A percentile compares a stretch with the other conserved stretches of the same genome.
Evolutionary conservation across 2,113 vertebrate species (phyloP).

Genomic region (Cettia cetti): DNA sequence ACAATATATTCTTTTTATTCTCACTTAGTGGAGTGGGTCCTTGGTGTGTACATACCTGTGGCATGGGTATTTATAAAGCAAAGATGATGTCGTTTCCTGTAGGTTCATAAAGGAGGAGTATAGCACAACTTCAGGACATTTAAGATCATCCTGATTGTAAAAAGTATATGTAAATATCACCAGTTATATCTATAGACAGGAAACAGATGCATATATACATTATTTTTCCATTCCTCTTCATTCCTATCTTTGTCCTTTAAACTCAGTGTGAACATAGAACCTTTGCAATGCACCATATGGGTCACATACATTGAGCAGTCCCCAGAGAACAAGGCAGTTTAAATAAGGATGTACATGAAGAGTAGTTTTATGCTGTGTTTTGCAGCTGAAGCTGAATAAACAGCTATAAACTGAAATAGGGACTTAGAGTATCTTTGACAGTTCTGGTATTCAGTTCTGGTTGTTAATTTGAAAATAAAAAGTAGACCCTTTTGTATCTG

Average conservation of each 20-base stretch:
- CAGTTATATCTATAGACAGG: neutral
- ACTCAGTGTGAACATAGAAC: neutral
- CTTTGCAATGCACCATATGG: neutral
- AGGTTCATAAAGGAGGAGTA: fast-evolving
- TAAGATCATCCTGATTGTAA: neutral
- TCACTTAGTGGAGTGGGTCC: neutral
- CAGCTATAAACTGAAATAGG: neutral
- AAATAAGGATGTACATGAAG: neutral
- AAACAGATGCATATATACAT: neutral
- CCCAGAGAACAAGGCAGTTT: neutral
- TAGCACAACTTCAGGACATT: neutral
- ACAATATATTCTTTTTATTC: neutral
- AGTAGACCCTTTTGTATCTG: neutral
- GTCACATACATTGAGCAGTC: neutral
- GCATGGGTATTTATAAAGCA: neutral
- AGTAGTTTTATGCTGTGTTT: neutral
- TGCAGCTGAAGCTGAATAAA: neutral
- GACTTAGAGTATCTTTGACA: neutral
- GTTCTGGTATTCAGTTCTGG: neutral
- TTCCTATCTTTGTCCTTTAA: neutral
- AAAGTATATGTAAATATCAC: neutral
- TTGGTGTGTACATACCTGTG: neutral
- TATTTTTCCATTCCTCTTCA: neutral
- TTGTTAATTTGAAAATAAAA: neutral
- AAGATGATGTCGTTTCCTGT: neutral